Evolutionary conservation across 1,140 invertebrate genomes (phyloP), one percentile per base, ranked within the genome.

Genomic region (Saxidomus purpurata): DNA sequence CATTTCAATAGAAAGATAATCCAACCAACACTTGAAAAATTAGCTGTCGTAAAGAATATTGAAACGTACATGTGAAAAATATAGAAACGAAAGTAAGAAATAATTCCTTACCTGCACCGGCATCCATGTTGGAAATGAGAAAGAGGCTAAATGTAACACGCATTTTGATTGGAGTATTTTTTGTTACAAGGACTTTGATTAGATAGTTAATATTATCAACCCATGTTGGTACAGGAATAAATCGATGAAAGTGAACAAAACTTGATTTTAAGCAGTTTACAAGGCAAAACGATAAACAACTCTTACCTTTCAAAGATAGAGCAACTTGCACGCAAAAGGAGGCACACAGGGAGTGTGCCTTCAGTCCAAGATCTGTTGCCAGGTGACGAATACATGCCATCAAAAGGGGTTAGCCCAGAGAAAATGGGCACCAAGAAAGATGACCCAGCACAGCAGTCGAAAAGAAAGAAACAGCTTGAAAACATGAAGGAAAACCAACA

Each of bases 311-410:
- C 36, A 80, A 89, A 89, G 28, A 89, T 89, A 89, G 87, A 89
- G 49, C 43, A 76, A 63, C 38, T 40, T 43, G 55, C 13, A 11
- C 80, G 87, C 13, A 89, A 84, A 63, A 71, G 87, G 81, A 89
- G 71, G 79, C 87, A 83, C 87, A 84, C 79, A 22, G 67, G 76
- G 25, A 55, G 87, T 84, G 87, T 77, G 87, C 81, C 61, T 76
- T 71, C 67, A 40, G 9, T 38, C 28, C 47, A 63, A 59, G 36
- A 67, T 17, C n/a, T 61, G 38, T 47, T 47, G n/a, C 28, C 36
- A 63, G 22, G 40, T 52, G 86, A 81, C n/a, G 25, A 49, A 34
- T 49, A 69, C 15, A 79, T 38, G 61, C 31, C 43, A 17, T 1
- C 13, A 19, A 47, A 9, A 31, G 43, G 79, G 13, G 34, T 11